Conservation (phyloP, 2,113 vertebrate species). For the Gracilinanus agilis region DNA sequence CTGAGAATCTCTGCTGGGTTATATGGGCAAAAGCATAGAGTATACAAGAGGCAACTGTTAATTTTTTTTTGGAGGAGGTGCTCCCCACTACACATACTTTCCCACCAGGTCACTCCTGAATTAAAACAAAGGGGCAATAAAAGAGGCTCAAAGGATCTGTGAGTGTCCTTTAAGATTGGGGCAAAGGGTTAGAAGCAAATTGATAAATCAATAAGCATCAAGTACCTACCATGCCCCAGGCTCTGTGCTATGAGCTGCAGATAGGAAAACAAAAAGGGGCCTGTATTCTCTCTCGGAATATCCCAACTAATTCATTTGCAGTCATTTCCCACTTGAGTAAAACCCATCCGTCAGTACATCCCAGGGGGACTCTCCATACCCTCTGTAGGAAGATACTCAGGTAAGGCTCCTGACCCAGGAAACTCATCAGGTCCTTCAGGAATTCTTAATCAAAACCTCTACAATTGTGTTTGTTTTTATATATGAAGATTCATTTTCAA, state of each 20-base stretch:
- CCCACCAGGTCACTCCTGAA: neutral
- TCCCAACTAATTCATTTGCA: neutral
- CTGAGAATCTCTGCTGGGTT: no score
- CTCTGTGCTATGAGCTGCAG: no score
- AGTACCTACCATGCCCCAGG: neutral
- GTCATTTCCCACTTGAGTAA: neutral
- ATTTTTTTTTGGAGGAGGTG: neutral
- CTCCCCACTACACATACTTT: no score
- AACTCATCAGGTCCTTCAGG: neutral
- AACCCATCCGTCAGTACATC: neutral
- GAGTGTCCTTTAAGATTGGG: no score
- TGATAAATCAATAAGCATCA: neutral
- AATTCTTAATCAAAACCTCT: neutral
- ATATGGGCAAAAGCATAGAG: neutral
- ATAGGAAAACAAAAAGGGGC: no score
- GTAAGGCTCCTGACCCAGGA: neutral
- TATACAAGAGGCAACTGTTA: neutral
- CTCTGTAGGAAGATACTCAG: neutral
- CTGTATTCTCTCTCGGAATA: neutral
- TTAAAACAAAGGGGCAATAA: neutral
- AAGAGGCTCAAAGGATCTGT: neutral
- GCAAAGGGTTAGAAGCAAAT: neutral
- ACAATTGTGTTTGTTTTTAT: constrained; percentile 46
- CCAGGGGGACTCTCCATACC: no score
- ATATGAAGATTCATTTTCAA: constrained; percentile 69